Evolutionary conservation across 2,797 vertebrate genomes (phyloP), one percentile per base, ranked within the genome.

Genomic region (Thamnophis elegans): DNA sequence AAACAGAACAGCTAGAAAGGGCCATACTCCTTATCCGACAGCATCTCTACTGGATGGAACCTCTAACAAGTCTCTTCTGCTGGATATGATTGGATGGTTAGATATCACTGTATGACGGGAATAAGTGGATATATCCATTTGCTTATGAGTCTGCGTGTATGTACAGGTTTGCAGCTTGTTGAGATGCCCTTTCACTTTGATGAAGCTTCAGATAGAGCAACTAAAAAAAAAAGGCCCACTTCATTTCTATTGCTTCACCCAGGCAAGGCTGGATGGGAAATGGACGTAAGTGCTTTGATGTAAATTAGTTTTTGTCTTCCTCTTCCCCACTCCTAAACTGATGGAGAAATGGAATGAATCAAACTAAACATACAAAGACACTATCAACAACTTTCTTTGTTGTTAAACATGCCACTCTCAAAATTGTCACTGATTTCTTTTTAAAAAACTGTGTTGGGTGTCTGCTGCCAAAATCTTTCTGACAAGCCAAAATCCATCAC

Each of bases 331-430:
- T 73, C 6, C 32, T 18, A 73, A 36, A 73, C 32, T 36, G 16
- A 73, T 36, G 68, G 32, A 73, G 68, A 73, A 73, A 73, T 73
- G 32, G 16, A 36, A 20, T 73, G 6, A 20, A 73, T 73, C 14
- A 73, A 73, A 73, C 65, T 36, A 73, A 73, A 73, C 16, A 18
- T 36, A 32, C n/a, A 73, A 36, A 73, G n/a, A 73, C 14, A 18
- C 5, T 36, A 36, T 2, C 14, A 55, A 26, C 26, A 47, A 25
- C 22, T 53, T 11, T 53, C 82, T 42, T 53, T 36, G 59, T 56
- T 91, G 92, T 91, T 73, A 91, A 90, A 94, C 92, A 94, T 88
- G 36, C 86, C 88, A 28, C 65, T 92, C 88, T 90, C 91, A 92
- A 90, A 90, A 90, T 92, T 58, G 36, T 90, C 53, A 62, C n/a